phyloP scores from a whole-genome alignment of 2,888 invertebrate genomes.

The Lasioglossum zephyrum region DNA sequence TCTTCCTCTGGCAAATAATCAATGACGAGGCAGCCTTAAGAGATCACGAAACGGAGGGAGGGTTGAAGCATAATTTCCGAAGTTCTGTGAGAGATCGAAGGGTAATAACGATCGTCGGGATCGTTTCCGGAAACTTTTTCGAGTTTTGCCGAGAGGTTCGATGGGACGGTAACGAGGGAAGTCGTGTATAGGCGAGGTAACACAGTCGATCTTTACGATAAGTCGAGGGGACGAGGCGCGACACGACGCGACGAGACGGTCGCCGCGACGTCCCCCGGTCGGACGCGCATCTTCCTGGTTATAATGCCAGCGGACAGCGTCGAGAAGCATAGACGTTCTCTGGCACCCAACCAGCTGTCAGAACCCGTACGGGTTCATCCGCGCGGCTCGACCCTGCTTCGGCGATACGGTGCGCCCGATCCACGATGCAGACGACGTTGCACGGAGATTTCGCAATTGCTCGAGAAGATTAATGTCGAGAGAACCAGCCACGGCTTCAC shows the following conservation, averaged over 20 bases:
- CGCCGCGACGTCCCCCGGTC: constrained; percentile 38
- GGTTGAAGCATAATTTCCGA: neutral
- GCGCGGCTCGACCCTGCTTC: constrained; percentile 39
- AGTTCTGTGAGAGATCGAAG: neutral
- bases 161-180: neutral
- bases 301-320: constrained; percentile 80
- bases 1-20: neutral
- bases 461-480: constrained; percentile 38
- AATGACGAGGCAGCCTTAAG: no score
- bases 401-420: constrained; percentile 26
- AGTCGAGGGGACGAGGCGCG: constrained; percentile 20
- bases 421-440: constrained; percentile 18
- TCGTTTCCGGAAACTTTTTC: neutral
- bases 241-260: neutral
- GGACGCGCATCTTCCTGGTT: constrained; percentile 77
- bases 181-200: constrained; percentile 13
- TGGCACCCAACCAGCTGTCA: constrained; percentile 79
- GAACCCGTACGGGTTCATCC: constrained; percentile 80
- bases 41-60: no score
- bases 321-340: constrained; percentile 74
- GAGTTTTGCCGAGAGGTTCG: neutral
- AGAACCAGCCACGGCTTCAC: neutral
- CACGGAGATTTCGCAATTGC: constrained; percentile 38
- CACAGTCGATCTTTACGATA: constrained; percentile 45
- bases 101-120: neutral